A percentile compares a stretch with the other conserved stretches of the same genome.
Evolutionary conservation across 2,797 vertebrate species (phyloP).

Genomic region (Aeoliscus strigatus): DNA sequence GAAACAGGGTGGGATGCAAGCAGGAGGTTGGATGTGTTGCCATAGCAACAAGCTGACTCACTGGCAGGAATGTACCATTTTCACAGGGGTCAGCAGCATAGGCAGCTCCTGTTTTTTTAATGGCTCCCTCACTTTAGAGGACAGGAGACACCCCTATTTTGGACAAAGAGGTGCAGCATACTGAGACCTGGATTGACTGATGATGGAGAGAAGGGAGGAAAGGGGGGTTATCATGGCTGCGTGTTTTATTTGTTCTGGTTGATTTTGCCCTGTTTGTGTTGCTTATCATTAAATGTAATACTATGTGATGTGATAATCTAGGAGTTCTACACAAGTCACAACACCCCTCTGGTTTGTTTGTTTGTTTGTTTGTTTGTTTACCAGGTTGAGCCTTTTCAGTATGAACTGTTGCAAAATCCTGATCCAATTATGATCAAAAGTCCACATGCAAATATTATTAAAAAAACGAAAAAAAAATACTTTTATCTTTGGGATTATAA

Average conservation of each 20-base stretch:
- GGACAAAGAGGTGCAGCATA: conserved; percentile 19
- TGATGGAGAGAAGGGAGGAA: conserved; percentile 39
- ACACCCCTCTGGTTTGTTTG: not conserved
- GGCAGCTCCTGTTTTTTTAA: conserved; percentile 27
- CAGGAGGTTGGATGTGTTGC: conserved; percentile 69
- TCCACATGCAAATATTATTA: not conserved
- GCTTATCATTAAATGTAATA: not conserved
- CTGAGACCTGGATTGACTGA: conserved; percentile 30
- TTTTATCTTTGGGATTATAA: too few species aligned
- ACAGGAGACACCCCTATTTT: conserved; percentile 52
- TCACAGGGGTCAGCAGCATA: conserved; percentile 60
- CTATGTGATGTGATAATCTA: not conserved
- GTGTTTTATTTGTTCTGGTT: conserved; percentile 25
- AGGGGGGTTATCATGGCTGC: conserved; percentile 26
- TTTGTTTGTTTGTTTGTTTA: not conserved
- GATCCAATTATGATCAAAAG: too few species aligned
- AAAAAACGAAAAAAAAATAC: too few species aligned
- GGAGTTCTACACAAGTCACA: too few species aligned
- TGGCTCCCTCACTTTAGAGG: conserved; percentile 14
- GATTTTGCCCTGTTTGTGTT: conserved; percentile 18
- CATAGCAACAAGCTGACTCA: conserved; percentile 81
- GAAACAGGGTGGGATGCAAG: conserved; percentile 62
- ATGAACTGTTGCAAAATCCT: not conserved
- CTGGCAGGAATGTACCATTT: conserved; percentile 71
- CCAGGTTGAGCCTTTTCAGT: not conserved